Evolutionary conservation across 2,888 invertebrate genomes (phyloP), one percentile per base, ranked within the genome.

Genomic region (Cantharis rufa): DNA sequence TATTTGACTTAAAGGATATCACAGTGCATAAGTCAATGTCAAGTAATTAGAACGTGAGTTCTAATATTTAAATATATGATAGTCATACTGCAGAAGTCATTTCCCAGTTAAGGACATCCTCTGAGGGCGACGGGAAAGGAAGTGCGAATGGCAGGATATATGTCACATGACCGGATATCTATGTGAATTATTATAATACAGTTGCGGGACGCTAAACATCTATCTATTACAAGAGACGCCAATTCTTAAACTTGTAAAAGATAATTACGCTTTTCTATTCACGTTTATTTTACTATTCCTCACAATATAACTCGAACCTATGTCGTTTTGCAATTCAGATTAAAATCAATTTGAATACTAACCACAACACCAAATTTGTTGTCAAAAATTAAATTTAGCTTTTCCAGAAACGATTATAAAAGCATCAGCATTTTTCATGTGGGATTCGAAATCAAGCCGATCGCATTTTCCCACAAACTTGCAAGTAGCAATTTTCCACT

Each of bases 121-220:
- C 81, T 82, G 80, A 81, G 83, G 83, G 84, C 83, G 86, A 85
- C 86, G 86, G 85, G 86, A 86, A 86, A 86, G 86, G 86, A 86
- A 85, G 86, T 86, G 80, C 82, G 84, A 86, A 86, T 86, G 82
- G 86, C 86, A 86, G 86, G 86, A 86, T 86, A 86, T 83, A 85
- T 86, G 82, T 85, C 86, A 86, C 84, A 85, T 86, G 86, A 86
- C 86, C 86, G 86, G 86, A 86, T 84, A 84, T 85, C 83, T 83
- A 81, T 83, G 83, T 85, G 83, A 86, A 85, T 84, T 83, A 84
- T 81, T 83, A 81, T 81, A 79, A 80, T 76, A 72, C 48, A 70
- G 64, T 63, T 77, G 75, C 77, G 78, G 72, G 76, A 68, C 73
- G 72, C 72, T 76, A 78, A 78, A 74, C 74, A 32, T 77, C 74